These are phyloP conservation scores for Temnothorax ravouxi DNA, from an alignment of 2,888 invertebrate species.

Conservation along the genomic window DNA sequence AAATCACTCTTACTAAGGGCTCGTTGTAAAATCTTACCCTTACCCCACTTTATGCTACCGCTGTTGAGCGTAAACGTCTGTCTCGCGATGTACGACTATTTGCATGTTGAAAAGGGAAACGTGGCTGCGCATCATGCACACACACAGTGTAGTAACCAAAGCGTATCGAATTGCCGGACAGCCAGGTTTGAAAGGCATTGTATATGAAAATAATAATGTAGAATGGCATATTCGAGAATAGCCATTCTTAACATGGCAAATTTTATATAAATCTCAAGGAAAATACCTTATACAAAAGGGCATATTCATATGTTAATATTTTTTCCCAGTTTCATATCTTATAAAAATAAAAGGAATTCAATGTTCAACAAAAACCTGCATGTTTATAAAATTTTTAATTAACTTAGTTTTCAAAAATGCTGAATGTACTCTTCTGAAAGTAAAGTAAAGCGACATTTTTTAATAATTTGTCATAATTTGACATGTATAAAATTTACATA, in stretches of 20 bases:
- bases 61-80: constrained; percentile 73
- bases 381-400: not conserved
- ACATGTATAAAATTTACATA: not conserved
- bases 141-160: constrained; percentile 24
- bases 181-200: constrained; percentile 44
- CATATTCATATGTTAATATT: constrained; percentile 4
- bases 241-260: not conserved
- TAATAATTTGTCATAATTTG: not conserved
- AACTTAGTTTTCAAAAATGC: not conserved
- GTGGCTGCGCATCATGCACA: constrained; percentile 40
- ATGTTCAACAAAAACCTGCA: not conserved
- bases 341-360: not conserved
- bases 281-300: not conserved
- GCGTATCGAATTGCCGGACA: constrained; percentile 47
- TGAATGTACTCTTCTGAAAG: not conserved
- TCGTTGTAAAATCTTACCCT: constrained; percentile 76
- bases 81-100: constrained; percentile 54
- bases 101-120: constrained; percentile 58
- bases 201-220: constrained; percentile 13
- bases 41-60: constrained; percentile 61
- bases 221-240: not conserved
- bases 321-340: not conserved
- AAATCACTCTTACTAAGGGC: constrained; percentile 77
- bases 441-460: not conserved
- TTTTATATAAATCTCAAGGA: not conserved